These are phyloP conservation scores for Hippocampus guttulatus DNA, from an alignment of 2,113 vertebrate genomes.

Conservation along the genomic window DNA sequence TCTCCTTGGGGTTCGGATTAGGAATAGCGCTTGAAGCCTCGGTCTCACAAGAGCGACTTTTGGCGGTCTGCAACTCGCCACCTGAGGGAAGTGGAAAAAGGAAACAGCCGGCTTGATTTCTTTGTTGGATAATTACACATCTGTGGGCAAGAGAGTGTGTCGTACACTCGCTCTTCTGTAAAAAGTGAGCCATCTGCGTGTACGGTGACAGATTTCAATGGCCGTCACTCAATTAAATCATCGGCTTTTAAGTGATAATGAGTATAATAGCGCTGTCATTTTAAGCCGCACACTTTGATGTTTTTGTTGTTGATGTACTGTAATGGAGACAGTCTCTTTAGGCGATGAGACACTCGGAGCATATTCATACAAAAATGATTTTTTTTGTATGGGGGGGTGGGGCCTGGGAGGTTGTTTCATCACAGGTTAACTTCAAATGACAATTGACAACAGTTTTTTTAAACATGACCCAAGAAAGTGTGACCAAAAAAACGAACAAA, in stretches of 20 bases:
- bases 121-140: conserved; percentile 56
- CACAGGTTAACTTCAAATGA: too few species aligned
- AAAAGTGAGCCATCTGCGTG: conserved; percentile 34
- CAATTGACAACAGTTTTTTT: too few species aligned
- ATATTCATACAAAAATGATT: not conserved
- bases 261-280: conserved; percentile 29
- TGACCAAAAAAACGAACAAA: too few species aligned
- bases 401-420: too few species aligned
- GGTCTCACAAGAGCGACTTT: conserved; percentile 70
- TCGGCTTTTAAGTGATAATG: conserved; percentile 46
- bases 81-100: conserved; percentile 45
- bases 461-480: too few species aligned
- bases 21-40: conserved; percentile 58
- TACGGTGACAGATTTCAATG: conserved; percentile 22
- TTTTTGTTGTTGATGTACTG: conserved; percentile 20
- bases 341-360: conserved; percentile 19
- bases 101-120: conserved; percentile 28
- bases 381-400: not conserved
- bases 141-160: conserved; percentile 21
- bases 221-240: conserved; percentile 44
- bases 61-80: conserved; percentile 41
- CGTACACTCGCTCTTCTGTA: conserved; percentile 15
- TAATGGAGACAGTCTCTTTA: conserved; percentile 27
- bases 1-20: conserved; percentile 55
- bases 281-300: conserved; percentile 20